Conservation (phyloP, 2,888 invertebrate genomes). For the Aromia moschata region DNA sequence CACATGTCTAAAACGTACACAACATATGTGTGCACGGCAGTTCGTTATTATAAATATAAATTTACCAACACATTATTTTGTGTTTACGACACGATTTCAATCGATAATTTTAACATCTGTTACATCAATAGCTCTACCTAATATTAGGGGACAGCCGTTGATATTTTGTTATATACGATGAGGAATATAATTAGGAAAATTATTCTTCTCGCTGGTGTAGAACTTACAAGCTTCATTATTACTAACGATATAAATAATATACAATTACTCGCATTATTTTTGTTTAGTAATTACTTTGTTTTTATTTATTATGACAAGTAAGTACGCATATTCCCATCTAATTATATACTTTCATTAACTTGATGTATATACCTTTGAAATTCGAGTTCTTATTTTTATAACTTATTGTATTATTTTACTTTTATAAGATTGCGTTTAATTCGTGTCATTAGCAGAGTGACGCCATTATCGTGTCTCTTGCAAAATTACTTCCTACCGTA, state of each 20-base stretch:
- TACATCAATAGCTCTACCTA: slow-evolving; percentile 35
- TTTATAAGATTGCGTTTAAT: slow-evolving; percentile 38
- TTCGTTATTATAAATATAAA: slow-evolving; percentile 40
- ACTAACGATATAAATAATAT: slow-evolving; percentile 37
- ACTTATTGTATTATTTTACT: slow-evolving; percentile 38
- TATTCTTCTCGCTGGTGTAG: slow-evolving; percentile 25
- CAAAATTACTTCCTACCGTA: slow-evolving; percentile 36
- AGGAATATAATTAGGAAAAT: slow-evolving; percentile 23
- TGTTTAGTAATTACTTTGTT: slow-evolving; percentile 44
- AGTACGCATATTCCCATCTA: slow-evolving; percentile 42
- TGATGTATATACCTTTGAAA: slow-evolving; percentile 47
- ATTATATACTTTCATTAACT: slow-evolving; percentile 51
- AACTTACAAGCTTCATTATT: slow-evolving; percentile 33
- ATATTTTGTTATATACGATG: slow-evolving; percentile 18
- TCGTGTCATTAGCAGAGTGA: slow-evolving; percentile 36
- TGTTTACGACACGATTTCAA: slow-evolving; percentile 32
- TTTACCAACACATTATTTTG: slow-evolving; percentile 38
- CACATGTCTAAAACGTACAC: slow-evolving; percentile 29
- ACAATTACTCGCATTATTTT: slow-evolving; percentile 43
- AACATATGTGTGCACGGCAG: slow-evolving; percentile 36
- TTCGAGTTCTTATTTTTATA: slow-evolving; percentile 42
- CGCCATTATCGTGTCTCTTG: slow-evolving; percentile 31
- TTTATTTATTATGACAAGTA: slow-evolving; percentile 45
- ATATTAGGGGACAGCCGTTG: slow-evolving; percentile 30
- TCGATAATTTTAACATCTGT: slow-evolving; percentile 41